Evolutionary conservation across 2,113 vertebrate species (phyloP).

Genomic region (Sander vitreus): DNA sequence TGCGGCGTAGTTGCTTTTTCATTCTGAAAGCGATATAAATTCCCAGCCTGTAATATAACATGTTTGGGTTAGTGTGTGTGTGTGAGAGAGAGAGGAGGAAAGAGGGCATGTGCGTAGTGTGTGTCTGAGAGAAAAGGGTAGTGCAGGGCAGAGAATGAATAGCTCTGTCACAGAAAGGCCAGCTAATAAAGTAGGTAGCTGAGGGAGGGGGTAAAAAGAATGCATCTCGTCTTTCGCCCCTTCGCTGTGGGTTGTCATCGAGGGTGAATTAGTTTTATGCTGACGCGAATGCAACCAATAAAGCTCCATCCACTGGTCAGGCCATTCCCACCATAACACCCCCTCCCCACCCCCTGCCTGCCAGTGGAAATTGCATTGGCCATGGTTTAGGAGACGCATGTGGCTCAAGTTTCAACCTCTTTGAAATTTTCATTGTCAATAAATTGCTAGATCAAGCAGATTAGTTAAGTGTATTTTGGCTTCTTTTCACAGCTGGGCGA

Average conservation of each 20-base stretch:
- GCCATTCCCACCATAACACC: conserved; percentile 14
- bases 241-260: conserved; percentile 76
- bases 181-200: conserved; percentile 76
- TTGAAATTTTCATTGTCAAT: conserved; percentile 83
- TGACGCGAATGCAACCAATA: conserved; percentile 65
- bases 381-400: conserved; percentile 70
- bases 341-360: not conserved
- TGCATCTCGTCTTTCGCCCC: conserved; percentile 75
- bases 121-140: conserved; percentile 54
- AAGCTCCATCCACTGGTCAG: conserved; percentile 62
- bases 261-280: conserved; percentile 80
- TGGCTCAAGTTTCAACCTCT: conserved; percentile 76
- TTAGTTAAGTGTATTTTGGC: conserved; percentile 84
- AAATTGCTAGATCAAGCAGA: conserved; percentile 83
- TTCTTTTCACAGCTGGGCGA: conserved; percentile 74
- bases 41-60: conserved; percentile 73
- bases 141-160: conserved; percentile 64
- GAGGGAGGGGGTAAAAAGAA: conserved; percentile 57
- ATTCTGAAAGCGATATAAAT: conserved; percentile 71
- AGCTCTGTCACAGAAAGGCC: conserved; percentile 64
- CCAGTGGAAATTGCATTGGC: conserved; percentile 76
- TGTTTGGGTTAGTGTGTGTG: conserved; percentile 39
- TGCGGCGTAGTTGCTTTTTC: conserved; percentile 54
- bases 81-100: conserved; percentile 7
- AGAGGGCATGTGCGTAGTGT: conserved; percentile 40